Percentiles rank a stretch among this genome's conserved stretches.
Conservation (phyloP, 2,888 invertebrate genomes). For the Mantis religiosa region DNA sequence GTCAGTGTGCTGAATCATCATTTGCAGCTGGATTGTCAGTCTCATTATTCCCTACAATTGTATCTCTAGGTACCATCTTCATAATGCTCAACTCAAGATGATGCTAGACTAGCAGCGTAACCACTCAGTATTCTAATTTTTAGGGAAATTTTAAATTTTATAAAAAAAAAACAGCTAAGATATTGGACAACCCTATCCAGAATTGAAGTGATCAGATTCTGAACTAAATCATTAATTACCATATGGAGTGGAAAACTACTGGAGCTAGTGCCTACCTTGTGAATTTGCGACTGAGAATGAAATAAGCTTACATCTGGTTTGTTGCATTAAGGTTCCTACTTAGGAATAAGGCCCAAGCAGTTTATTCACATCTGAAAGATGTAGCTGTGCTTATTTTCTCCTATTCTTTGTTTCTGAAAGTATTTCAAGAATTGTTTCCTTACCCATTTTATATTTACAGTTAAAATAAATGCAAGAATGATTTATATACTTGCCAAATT, state of each 20-base stretch:
- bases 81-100: conserved; percentile 17
- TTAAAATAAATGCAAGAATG: background rate
- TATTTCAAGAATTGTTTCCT: background rate
- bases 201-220: conserved; percentile 10
- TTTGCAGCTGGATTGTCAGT: background rate
- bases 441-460: background rate
- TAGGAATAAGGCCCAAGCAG: background rate
- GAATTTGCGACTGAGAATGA: conserved; percentile 15
- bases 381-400: background rate
- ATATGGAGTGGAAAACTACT: conserved; percentile 10
- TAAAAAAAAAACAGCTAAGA: conserved; percentile 2
- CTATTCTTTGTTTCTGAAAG: background rate
- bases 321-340: background rate
- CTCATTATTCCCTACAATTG: background rate
- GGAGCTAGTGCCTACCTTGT: conserved; percentile 18
- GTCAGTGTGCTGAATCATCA: conserved; percentile 20
- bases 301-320: conserved; percentile 4
- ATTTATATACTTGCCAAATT: background rate
- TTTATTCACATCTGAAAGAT: background rate
- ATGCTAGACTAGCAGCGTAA: conserved; percentile 13
- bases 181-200: conserved; percentile 10
- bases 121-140: conserved; percentile 18
- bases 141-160: conserved; percentile 17
- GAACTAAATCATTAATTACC: background rate
- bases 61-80: background rate